Conservation (phyloP, 2,797 vertebrate species). For the Graptemys geographica region DNA sequence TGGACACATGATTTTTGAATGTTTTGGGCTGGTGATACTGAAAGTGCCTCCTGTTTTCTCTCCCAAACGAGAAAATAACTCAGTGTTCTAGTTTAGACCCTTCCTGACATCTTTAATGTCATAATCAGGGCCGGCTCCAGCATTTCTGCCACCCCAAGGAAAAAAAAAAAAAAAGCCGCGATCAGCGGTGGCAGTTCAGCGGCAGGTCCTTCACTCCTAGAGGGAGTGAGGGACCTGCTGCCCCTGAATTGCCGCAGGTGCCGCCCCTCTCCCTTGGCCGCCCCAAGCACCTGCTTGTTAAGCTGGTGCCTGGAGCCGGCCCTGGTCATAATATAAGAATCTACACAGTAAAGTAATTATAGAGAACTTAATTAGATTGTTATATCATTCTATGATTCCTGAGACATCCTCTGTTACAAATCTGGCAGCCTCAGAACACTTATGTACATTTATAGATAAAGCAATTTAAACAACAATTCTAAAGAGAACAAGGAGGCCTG, state of each 20-base stretch:
- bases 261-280: too few species aligned
- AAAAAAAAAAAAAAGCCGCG: too few species aligned
- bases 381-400: conserved; percentile 53
- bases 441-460: conserved; percentile 55
- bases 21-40: not conserved
- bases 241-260: too few species aligned
- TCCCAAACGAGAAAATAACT: not conserved
- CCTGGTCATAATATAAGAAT: not conserved
- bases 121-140: too few species aligned
- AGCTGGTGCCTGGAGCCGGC: too few species aligned
- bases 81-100: not conserved
- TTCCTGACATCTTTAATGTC: not conserved
- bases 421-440: conserved; percentile 49
- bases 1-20: not conserved
- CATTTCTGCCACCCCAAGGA: too few species aligned
- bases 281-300: too few species aligned
- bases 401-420: conserved; percentile 51
- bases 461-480: conserved; percentile 50
- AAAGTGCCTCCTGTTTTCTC: not conserved
- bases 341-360: conserved; percentile 36
- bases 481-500: not conserved
- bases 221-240: too few species aligned
- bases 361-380: conserved; percentile 49
- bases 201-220: too few species aligned
- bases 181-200: too few species aligned